Evolutionary conservation across 2,888 invertebrate genomes (phyloP), one percentile per base, ranked within the genome.

Genomic region (Hypomecis punctinalis): DNA sequence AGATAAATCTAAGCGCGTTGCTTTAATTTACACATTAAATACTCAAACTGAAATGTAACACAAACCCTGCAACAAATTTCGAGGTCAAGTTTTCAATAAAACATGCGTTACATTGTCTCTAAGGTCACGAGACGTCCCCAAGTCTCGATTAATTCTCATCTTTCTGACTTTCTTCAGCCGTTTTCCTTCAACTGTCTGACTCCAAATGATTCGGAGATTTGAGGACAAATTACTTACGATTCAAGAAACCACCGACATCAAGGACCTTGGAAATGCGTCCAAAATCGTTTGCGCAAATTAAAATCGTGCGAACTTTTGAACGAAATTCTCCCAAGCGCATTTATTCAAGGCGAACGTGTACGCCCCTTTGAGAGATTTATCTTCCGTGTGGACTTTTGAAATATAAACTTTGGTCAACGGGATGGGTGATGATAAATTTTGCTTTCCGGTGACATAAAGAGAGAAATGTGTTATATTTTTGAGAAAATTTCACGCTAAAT

Each of bases 221-320:
- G 43, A 64, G 51, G 45, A 56, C 59, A 40, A 64, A 64, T 60
- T 60, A 55, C 49, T 60, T 33, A 46, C 54, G 51, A 51, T 51
- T 60, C 55, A 36, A 60, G 55, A 55, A 46, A 60, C 59, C 53
- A 35, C 56, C 23, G 43, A 45, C 45, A 35, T 45, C 35, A 51
- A 51, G 51, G 54, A 7, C 49, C 49, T 55, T 51, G 5, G 11
- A 55, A 59, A 55, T 42, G 49, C 13, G 43, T 40, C 59, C 49
- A 56, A 60, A 42, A 55, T 56, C 54, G 54, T 33, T 64, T 36
- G 49, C 46, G 49, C 59, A 60, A 64, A 64, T 64, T 64, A 60
- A 64, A 64, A 64, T 55, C 46, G 55, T 23, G 10, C 40, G 23
- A 55, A 60, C 45, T 60, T 60, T 64, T 8, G 39, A 64, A 37